These are phyloP conservation scores for Crocidura indochinensis DNA, from an alignment of 2,797 vertebrate species.

Conservation along the genomic window DNA sequence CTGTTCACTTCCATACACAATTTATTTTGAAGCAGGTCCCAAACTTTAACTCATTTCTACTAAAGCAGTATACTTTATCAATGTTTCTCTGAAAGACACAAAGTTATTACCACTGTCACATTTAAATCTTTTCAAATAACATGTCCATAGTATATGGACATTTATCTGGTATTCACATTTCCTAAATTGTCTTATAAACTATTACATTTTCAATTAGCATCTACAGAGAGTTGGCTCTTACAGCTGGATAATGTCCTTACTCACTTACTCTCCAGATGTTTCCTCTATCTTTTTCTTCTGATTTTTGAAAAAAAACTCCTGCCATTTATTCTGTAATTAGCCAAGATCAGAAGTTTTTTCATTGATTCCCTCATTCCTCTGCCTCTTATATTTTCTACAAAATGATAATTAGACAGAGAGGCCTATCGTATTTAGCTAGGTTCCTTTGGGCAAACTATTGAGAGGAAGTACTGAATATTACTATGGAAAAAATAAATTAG, in stretches of 20 bases:
- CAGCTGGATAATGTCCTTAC: background rate
- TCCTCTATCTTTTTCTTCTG: background rate
- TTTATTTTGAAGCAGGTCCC: slow-evolving; percentile 56
- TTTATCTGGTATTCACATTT: background rate
- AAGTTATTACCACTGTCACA: background rate
- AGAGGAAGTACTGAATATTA: background rate
- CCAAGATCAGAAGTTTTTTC: slow-evolving; percentile 15
- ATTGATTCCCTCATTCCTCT: background rate
- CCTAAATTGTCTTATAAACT: slow-evolving; percentile 26
- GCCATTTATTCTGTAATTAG: slow-evolving; percentile 26
- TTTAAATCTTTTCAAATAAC: slow-evolving; percentile 23
- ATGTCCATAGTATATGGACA: background rate
- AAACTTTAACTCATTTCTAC: slow-evolving; percentile 40
- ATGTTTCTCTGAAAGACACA: slow-evolving; percentile 14
- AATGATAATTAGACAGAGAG: background rate
- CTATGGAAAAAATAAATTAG: background rate
- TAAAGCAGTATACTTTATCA: slow-evolving; percentile 6
- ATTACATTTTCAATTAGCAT: slow-evolving; percentile 37
- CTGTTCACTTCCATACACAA: background rate
- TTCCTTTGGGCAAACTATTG: slow-evolving; percentile 1
- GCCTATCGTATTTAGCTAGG: background rate
- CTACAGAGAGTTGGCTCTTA: slow-evolving; percentile 2
- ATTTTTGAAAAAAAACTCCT: slow-evolving; percentile 55
- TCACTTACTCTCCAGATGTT: background rate
- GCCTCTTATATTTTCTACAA: slow-evolving; percentile 57